Evolutionary conservation across 2,797 vertebrate species (phyloP).

Genomic region (Falco peregrinus): DNA sequence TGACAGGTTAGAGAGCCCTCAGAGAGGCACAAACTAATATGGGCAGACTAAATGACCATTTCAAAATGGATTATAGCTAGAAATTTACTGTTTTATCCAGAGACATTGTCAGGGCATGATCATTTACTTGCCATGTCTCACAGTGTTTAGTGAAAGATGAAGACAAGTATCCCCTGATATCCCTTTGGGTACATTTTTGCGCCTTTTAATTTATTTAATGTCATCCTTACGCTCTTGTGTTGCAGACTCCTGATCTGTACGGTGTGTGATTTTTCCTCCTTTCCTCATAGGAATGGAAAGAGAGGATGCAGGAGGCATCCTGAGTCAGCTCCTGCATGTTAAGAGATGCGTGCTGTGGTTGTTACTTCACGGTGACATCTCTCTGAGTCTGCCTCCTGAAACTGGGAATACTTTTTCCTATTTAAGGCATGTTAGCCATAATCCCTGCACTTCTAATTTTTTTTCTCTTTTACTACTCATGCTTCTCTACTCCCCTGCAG

Average conservation of each 20-base stretch:
- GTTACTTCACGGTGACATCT: background rate
- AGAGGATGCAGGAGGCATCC: background rate
- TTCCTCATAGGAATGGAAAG: fast-evolving
- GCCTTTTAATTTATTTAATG: background rate
- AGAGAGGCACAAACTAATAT: background rate
- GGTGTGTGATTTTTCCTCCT: background rate
- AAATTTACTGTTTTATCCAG: background rate
- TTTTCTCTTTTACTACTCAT: background rate
- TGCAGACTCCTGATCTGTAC: background rate
- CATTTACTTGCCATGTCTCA: background rate
- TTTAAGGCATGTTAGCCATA: background rate
- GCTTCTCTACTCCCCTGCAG: background rate
- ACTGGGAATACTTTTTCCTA: background rate
- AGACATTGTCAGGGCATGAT: background rate
- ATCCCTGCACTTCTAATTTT: background rate
- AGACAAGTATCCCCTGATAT: background rate
- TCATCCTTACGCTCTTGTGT: background rate
- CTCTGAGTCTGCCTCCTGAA: background rate
- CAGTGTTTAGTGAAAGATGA: background rate
- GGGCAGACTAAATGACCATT: background rate
- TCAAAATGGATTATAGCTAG: background rate
- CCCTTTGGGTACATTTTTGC: background rate
- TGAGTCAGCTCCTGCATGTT: fast-evolving
- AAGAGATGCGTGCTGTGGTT: background rate
- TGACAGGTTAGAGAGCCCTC: background rate